A percentile compares a stretch with the other conserved stretches of the same genome.
phyloP scores from a whole-genome alignment of 1,140 invertebrate genomes.

The Penaeus japonicus region DNA sequence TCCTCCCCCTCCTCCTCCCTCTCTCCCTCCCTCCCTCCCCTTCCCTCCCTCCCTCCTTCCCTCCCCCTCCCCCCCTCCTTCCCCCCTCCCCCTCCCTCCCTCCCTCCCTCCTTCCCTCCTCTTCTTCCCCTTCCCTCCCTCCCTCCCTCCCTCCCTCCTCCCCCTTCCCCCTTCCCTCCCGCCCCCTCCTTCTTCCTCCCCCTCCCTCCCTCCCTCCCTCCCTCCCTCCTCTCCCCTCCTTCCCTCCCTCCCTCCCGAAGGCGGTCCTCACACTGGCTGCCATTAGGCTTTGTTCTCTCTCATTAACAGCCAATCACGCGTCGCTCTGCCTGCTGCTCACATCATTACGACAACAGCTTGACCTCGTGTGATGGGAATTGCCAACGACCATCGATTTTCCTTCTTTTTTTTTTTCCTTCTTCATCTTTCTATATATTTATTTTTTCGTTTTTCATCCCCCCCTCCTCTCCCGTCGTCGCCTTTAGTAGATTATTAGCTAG shows the following conservation, averaged over 20 bases:
- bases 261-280: neutral
- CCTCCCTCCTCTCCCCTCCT: too few relatives aligned
- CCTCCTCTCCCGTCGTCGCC: neutral
- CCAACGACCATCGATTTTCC: constrained; percentile 11
- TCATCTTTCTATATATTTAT: neutral
- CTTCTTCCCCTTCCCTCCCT: neutral
- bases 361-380: neutral
- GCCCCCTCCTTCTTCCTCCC: neutral
- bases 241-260: neutral
- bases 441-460: neutral
- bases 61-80: neutral
- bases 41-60: neutral
- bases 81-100: neutral
- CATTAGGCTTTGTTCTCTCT: neutral
- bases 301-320: constrained; percentile 23
- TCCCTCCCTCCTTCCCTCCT: too few relatives aligned
- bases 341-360: constrained; percentile 25
- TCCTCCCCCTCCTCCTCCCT: neutral
- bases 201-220: neutral
- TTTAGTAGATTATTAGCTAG: too few relatives aligned
- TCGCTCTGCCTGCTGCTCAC: neutral
- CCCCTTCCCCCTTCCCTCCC: neutral
- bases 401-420: neutral
- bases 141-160: neutral
- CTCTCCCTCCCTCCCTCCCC: neutral